Evolutionary conservation across 1,140 invertebrate species (phyloP).

Genomic region (Thaumetopoea pityocampa): DNA sequence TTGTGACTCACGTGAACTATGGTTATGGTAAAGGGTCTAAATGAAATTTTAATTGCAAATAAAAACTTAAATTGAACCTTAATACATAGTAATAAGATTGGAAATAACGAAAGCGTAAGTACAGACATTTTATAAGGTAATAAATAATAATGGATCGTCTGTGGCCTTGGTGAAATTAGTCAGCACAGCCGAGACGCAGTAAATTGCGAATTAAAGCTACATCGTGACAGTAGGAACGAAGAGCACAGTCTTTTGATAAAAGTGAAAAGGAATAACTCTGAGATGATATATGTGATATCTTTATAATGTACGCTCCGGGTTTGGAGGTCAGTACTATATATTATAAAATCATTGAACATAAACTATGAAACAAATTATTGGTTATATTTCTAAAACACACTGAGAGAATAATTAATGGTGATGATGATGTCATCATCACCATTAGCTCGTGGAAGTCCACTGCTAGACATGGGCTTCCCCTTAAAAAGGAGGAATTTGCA

Average conservation of each 20-base stretch:
- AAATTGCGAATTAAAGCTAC: slow-evolving; percentile 54
- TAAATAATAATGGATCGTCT: slow-evolving; percentile 72
- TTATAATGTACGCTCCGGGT: background rate
- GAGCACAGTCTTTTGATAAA: slow-evolving; percentile 6
- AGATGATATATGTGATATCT: slow-evolving; percentile 4
- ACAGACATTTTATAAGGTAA: slow-evolving; percentile 61
- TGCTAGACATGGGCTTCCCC: no score
- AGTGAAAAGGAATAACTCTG: slow-evolving; percentile 8
- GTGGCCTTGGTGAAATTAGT: slow-evolving; percentile 69
- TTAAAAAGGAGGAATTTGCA: no score
- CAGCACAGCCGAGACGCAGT: slow-evolving; percentile 44
- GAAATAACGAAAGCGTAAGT: slow-evolving; percentile 19
- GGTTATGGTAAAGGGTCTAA: slow-evolving; percentile 57
- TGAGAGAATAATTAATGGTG: no score
- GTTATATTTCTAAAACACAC: no score
- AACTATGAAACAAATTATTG: no score
- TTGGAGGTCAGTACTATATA: slow-evolving; percentile 11
- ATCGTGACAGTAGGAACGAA: slow-evolving; percentile 15
- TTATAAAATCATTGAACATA: no score
- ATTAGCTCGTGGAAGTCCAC: no score
- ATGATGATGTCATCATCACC: no score
- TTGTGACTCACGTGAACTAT: slow-evolving; percentile 61
- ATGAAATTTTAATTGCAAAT: slow-evolving; percentile 37
- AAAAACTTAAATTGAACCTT: slow-evolving; percentile 31
- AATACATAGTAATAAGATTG: slow-evolving; percentile 28